Evolutionary conservation across 92 coral and sea anemone species (phyloP).

Genomic region (Actinernus sp.): DNA sequence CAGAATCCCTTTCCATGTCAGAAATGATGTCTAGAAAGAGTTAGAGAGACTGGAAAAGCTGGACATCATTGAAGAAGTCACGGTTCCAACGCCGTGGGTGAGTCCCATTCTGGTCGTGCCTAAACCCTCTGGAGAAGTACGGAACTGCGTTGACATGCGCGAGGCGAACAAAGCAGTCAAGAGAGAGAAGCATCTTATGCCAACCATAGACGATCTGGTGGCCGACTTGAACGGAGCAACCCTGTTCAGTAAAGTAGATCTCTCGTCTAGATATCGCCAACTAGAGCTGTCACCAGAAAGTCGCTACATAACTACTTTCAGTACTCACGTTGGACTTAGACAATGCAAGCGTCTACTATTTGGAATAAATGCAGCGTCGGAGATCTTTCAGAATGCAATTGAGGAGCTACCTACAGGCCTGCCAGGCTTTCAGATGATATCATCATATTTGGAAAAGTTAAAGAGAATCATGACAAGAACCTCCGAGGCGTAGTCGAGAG

Average conservation of each 20-base stretch:
- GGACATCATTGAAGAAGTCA: conserved; percentile 67
- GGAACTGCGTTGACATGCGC: conserved; percentile 77
- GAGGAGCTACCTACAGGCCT: conserved; percentile 74
- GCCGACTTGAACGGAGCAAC: too few relatives aligned
- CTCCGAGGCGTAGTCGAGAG: conserved; percentile 41
- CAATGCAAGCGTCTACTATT: conserved; percentile 68
- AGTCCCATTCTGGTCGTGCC: conserved; percentile 75
- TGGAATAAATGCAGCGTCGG: conserved; percentile 75
- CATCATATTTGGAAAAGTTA: conserved; percentile 55
- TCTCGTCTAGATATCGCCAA: conserved; percentile 78
- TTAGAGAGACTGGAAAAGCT: conserved; percentile 41
- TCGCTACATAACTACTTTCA: conserved; percentile 70
- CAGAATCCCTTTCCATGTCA: conserved; percentile 60
- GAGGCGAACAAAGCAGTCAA: conserved; percentile 68
- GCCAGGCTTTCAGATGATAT: conserved; percentile 73
- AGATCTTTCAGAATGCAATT: conserved; percentile 75
- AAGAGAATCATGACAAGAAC: conserved; percentile 65
- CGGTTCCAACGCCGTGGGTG: conserved; percentile 76
- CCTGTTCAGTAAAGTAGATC: conserved; percentile 64
- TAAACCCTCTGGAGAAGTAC: conserved; percentile 59
- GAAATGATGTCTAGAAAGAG: conserved; percentile 61
- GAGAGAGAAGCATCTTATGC: too few relatives aligned
- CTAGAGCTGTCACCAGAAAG: conserved; percentile 66
- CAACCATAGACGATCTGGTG: conserved; percentile 61
- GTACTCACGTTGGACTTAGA: conserved; percentile 61